Evolutionary conservation across 2,113 vertebrate genomes (phyloP).

Genomic region (Herpetotheres cachinnans): DNA sequence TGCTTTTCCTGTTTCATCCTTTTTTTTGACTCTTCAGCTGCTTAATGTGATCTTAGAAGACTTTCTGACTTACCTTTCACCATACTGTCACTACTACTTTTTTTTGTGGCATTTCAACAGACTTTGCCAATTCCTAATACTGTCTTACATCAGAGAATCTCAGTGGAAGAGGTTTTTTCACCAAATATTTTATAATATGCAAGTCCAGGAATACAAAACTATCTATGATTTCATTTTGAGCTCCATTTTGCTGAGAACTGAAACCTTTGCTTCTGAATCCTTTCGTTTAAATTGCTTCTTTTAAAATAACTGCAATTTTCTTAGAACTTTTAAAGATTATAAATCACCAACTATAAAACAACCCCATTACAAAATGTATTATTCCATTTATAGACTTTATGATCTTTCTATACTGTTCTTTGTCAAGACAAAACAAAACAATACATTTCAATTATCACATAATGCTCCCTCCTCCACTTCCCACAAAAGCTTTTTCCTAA

Average conservation of each 20-base stretch:
- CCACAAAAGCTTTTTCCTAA: background rate
- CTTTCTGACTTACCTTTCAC: background rate
- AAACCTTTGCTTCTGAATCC: background rate
- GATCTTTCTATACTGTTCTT: background rate
- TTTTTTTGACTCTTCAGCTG: background rate
- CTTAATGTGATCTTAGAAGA: background rate
- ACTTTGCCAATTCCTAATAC: background rate
- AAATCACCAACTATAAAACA: background rate
- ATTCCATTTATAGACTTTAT: background rate
- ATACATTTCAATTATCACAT: background rate
- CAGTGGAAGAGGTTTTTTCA: background rate
- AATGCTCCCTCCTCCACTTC: background rate
- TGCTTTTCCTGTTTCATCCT: fast-evolving
- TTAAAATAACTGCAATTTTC: background rate
- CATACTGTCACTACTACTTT: background rate
- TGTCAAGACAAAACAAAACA: background rate
- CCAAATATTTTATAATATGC: background rate
- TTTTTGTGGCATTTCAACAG: background rate
- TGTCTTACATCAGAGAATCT: background rate
- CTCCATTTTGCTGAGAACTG: background rate
- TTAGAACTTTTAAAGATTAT: background rate
- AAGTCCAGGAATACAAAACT: background rate
- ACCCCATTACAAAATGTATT: background rate
- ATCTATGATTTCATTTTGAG: background rate
- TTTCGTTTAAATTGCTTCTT: background rate